Base-by-base conservation (phyloP, 2,797 vertebrate species). In the Parauchenoglanis ngamensis region DNA sequence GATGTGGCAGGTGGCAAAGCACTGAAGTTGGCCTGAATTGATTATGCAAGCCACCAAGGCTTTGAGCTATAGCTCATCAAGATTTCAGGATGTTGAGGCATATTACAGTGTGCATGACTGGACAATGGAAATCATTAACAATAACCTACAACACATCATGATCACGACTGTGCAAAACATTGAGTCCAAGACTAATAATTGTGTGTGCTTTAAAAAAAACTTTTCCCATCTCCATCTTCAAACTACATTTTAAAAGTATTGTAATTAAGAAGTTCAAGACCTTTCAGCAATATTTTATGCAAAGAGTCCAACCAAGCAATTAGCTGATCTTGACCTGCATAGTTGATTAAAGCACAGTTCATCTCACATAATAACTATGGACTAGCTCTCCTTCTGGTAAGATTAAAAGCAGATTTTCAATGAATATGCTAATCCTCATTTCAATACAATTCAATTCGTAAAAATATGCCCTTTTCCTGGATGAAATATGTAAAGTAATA, bases 271-370 rank as follows among this genome's bases (percentile, higher is more conserved):
- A 49, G 49, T 28, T 70, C 25, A 68, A 72, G 40, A 80, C 83
- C 61, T 63, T 56, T 59, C 67, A 28, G 7, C 28, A 56, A 44
- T 13, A 83, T 84, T 40, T 83, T 65, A 87, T 54, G 49, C 25
- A 77, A 83, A 46, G 12, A 35, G 70, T 56, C 70, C 10, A 7
- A 82, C 17, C 21, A 28, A 79, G 46, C 63, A 52, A 84, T 78
- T 68, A 67, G 17, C 59, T 83, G 68, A 73, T 85, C 76, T 85
- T 80, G 83, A 59, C 63, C 44, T 73, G 76, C 40, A 54, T 28
- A 61, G n/a, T 4, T 88, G 25, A 85, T 88, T 85, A 88, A 23
- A 80, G 23, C 40, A 52, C 76, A 73, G 65, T 44, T 72, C 40
- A 80, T 61, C 54, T 65, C 54, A 5, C 52, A 35, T 80, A 80